A percentile compares a stretch with the other conserved stretches of the same genome.
Evolutionary conservation across 2,888 invertebrate species (phyloP).

Genomic region (Creontiades dilutus): DNA sequence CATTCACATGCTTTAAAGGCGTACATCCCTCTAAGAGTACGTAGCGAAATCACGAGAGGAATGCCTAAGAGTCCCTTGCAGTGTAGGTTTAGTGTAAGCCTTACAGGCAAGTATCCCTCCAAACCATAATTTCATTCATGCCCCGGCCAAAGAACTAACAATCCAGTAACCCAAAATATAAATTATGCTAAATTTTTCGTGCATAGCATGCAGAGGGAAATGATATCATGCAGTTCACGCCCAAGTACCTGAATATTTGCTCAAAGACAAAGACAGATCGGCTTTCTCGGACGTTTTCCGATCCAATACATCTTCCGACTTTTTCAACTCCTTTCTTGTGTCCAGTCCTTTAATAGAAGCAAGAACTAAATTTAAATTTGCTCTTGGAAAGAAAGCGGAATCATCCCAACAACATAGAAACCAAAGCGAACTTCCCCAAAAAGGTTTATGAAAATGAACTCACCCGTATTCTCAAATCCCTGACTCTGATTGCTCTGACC

Average conservation of each 20-base stretch:
- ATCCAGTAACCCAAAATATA: too few relatives aligned
- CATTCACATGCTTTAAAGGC: too few relatives aligned
- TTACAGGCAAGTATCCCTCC: too few relatives aligned
- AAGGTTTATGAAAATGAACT: not conserved
- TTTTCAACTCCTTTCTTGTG: not conserved
- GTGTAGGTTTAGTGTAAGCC: too few relatives aligned
- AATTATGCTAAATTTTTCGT: too few relatives aligned
- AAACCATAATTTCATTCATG: too few relatives aligned
- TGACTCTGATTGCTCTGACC: constrained; percentile 83
- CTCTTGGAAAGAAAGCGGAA: not conserved
- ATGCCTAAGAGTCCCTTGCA: too few relatives aligned
- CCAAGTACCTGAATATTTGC: constrained; percentile 72
- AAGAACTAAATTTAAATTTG: not conserved
- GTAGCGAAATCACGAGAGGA: too few relatives aligned
- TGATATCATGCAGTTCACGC: constrained; percentile 30
- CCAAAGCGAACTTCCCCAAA: not conserved
- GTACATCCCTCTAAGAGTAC: too few relatives aligned
- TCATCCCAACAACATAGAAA: not conserved
- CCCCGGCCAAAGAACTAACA: too few relatives aligned
- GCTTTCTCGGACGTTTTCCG: constrained; percentile 20
- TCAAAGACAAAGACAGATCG: constrained; percentile 74
- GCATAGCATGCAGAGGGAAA: too few relatives aligned
- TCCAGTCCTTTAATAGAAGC: constrained; percentile 43
- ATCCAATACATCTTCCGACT: constrained; percentile 33
- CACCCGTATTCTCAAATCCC: constrained; percentile 79